These are phyloP conservation scores for Lycodopsis pacificus DNA, from an alignment of 2,797 vertebrate species.

Conservation along the genomic window DNA sequence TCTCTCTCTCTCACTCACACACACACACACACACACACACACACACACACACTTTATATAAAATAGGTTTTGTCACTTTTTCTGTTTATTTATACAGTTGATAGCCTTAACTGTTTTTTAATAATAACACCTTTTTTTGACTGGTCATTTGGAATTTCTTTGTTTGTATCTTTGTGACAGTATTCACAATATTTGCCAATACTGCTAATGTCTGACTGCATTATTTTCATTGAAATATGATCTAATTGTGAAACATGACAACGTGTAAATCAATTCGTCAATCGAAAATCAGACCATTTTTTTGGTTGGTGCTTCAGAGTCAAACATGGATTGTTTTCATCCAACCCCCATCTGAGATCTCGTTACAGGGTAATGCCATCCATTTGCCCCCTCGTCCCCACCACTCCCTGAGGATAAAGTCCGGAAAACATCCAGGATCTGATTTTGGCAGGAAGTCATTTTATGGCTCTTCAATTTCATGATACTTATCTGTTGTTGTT, in stretches of 20 bases:
- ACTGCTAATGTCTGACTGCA: neutral
- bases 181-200: neutral
- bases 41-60: neutral
- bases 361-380: constrained; percentile 65
- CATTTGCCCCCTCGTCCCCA: constrained; percentile 44
- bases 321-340: constrained; percentile 34
- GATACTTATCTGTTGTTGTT: constrained; percentile 20
- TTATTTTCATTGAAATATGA: neutral
- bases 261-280: neutral
- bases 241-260: neutral
- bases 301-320: constrained; percentile 13
- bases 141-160: neutral
- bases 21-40: no score
- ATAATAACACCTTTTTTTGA: neutral
- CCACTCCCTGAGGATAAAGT: constrained; percentile 39
- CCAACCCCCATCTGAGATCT: constrained; percentile 45
- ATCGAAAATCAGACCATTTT: constrained; percentile 2
- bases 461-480: constrained; percentile 56
- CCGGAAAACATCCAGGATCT: constrained; percentile 37
- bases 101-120: neutral
- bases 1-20: neutral
- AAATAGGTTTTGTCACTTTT: neutral
- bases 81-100: neutral
- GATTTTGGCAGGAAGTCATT: constrained; percentile 60
- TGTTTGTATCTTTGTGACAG: neutral